Percentiles rank a stretch among this genome's conserved stretches.
These are phyloP conservation scores for Eira barbara DNA, from an alignment of 2,113 vertebrate genomes.

Conservation along the genomic window DNA sequence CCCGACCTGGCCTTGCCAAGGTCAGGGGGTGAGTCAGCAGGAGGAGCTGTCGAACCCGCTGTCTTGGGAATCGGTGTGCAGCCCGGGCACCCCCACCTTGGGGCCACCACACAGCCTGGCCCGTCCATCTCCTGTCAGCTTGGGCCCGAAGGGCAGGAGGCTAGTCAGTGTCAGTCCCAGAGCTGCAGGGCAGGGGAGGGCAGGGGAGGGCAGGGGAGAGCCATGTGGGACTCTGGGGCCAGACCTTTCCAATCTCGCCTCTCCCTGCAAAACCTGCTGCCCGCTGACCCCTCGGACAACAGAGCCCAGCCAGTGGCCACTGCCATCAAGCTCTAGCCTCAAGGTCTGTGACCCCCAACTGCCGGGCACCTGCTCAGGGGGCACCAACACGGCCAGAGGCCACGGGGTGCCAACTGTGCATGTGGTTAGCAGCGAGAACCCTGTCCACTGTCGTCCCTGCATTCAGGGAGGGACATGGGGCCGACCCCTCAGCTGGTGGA, in stretches of 20 bases:
- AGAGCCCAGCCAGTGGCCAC: background rate
- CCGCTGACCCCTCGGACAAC: background rate
- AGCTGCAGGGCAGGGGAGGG: background rate
- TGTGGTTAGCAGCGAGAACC: background rate
- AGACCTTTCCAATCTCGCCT: background rate
- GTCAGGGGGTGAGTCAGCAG: background rate
- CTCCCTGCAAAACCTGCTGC: background rate
- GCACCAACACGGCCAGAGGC: background rate
- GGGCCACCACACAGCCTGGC: accelerated
- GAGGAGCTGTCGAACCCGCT: background rate
- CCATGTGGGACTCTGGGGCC: background rate
- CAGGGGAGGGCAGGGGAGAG: background rate
- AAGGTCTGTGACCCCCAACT: background rate
- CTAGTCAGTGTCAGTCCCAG: accelerated
- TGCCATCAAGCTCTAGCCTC: background rate
- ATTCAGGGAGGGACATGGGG: accelerated
- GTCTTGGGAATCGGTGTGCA: accelerated
- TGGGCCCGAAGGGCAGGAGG: background rate
- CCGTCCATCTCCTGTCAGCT: background rate
- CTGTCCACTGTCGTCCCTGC: background rate
- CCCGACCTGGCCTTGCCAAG: background rate
- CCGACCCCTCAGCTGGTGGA: background rate
- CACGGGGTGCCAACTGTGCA: background rate
- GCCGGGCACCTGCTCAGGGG: background rate
- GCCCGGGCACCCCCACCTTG: background rate